Evolutionary conservation across 2,113 vertebrate species (phyloP).

Genomic region (Elachura formosa): DNA sequence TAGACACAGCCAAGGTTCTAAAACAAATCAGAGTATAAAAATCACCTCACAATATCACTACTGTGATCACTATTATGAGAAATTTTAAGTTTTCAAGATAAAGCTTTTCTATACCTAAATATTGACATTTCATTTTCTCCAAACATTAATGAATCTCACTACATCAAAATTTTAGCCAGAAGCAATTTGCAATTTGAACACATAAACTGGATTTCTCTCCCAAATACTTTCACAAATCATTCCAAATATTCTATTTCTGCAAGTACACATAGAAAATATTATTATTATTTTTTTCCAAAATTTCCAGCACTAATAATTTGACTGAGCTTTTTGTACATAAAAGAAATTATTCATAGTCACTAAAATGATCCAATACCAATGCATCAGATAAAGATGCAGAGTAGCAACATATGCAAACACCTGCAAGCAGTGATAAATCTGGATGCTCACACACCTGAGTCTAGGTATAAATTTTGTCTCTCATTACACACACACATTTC

Average conservation of each 20-base stretch:
- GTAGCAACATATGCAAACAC: not conserved
- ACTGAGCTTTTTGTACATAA: not conserved
- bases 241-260: not conserved
- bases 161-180: not conserved
- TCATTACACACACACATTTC: not conserved
- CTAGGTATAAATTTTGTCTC: not conserved
- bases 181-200: not conserved
- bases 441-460: rapidly evolving
- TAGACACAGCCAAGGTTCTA: not conserved
- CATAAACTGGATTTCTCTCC: not conserved
- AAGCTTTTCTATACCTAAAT: not conserved
- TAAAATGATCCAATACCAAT: not conserved
- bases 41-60: too few species aligned
- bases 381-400: not conserved
- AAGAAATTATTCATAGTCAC: not conserved
- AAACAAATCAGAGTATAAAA: not conserved
- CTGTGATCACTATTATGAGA: not conserved
- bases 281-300: not conserved
- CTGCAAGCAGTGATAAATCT: not conserved
- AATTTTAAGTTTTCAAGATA: not conserved
- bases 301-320: not conserved
- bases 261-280: not conserved
- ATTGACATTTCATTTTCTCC: not conserved
- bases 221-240: not conserved
- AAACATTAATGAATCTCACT: not conserved